These are phyloP conservation scores for Plodia interpunctella DNA, from an alignment of 1,140 invertebrate species.

Conservation along the genomic window DNA sequence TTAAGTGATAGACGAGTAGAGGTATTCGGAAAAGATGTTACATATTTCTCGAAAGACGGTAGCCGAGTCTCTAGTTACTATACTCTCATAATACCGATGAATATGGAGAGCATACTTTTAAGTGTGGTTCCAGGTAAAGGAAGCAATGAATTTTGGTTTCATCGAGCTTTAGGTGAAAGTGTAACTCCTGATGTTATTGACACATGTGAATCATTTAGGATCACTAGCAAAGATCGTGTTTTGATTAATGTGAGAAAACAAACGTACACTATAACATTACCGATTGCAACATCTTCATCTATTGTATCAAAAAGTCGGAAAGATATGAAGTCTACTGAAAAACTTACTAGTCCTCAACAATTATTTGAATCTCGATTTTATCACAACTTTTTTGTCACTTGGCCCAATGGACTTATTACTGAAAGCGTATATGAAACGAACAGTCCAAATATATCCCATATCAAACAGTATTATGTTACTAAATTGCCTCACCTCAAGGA, in stretches of 20 bases:
- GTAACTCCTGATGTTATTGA: slow-evolving; percentile 34
- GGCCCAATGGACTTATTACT: slow-evolving; percentile 74
- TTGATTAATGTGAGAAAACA: slow-evolving; percentile 65
- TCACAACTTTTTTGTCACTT: slow-evolving; percentile 65
- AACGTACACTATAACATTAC: slow-evolving; percentile 30
- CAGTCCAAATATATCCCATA: slow-evolving; percentile 62
- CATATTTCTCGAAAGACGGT: slow-evolving; percentile 69
- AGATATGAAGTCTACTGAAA: slow-evolving; percentile 24
- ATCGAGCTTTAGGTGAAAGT: slow-evolving; percentile 42
- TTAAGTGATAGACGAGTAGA: slow-evolving; percentile 73
- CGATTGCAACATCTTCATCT: slow-evolving; percentile 11
- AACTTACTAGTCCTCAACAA: slow-evolving; percentile 13
- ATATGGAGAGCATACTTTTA: slow-evolving; percentile 51
- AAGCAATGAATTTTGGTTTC: slow-evolving; percentile 50
- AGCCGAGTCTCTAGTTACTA: slow-evolving; percentile 56
- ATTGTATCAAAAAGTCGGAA: slow-evolving; percentile 23
- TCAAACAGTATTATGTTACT: slow-evolving; percentile 66
- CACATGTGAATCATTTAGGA: slow-evolving; percentile 43
- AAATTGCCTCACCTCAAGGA: slow-evolving; percentile 36
- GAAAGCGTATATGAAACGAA: slow-evolving; percentile 62
- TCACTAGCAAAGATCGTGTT: slow-evolving; percentile 49
- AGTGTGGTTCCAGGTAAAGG: slow-evolving; percentile 47
- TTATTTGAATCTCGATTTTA: slow-evolving; percentile 39
- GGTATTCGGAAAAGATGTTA: slow-evolving; percentile 60
- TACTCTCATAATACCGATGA: slow-evolving; percentile 64